Conservation (phyloP, 1,140 invertebrate species). For the Nautilus pompilius region DNA sequence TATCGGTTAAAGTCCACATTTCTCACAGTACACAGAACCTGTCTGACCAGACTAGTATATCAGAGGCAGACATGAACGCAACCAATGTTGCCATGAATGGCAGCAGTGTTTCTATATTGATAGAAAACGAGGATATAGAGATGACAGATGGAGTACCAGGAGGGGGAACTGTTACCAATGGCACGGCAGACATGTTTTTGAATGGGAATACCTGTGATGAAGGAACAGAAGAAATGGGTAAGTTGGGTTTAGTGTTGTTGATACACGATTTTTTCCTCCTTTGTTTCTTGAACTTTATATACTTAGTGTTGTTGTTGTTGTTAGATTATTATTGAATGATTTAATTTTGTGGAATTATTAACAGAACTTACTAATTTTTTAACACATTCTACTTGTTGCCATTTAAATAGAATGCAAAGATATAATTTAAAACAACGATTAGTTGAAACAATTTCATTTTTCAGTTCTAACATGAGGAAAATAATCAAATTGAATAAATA, state of each 20-base stretch:
- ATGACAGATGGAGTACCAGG: slow-evolving; percentile 58
- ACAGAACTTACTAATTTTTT: too few species aligned
- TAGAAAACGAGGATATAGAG: slow-evolving; percentile 61
- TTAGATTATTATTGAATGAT: too few species aligned
- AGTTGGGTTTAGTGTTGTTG: too few species aligned
- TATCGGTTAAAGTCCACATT: slow-evolving; percentile 23
- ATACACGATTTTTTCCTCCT: too few species aligned
- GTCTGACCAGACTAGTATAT: slow-evolving; percentile 25
- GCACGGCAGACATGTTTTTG: slow-evolving; percentile 59
- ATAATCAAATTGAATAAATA: too few species aligned
- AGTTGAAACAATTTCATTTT: too few species aligned
- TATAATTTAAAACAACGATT: too few species aligned
- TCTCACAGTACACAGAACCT: slow-evolving; percentile 20
- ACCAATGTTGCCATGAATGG: slow-evolving; percentile 53
- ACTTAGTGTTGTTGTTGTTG: too few species aligned
- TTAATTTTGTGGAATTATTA: too few species aligned
- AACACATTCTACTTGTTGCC: slow-evolving; percentile 4
- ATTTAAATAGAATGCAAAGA: background rate
- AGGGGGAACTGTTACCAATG: slow-evolving; percentile 53
- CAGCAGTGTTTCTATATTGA: slow-evolving; percentile 20
- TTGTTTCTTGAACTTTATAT: too few species aligned
- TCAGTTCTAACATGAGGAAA: too few species aligned
- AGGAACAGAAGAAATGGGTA: slow-evolving; percentile 53
- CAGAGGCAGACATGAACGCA: slow-evolving; percentile 60
- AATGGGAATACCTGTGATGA: slow-evolving; percentile 61